A percentile compares a stretch with the other conserved stretches of the same genome.
phyloP scores from a whole-genome alignment of 2,113 vertebrate genomes.

The Catharus minimus region DNA sequence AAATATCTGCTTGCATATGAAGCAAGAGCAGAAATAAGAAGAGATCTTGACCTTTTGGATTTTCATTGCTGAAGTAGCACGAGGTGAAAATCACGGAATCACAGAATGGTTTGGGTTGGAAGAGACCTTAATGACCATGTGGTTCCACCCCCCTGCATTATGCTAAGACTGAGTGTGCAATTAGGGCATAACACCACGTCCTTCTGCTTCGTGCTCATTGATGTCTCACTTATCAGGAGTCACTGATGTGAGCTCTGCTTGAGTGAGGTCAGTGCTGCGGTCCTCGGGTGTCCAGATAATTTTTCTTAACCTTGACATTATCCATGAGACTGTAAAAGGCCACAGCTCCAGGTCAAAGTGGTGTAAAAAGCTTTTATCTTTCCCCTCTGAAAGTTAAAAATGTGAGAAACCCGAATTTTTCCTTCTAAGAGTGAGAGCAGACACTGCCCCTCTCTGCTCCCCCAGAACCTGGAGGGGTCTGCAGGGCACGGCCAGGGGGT shows the following conservation, averaged over 20 bases:
- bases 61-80: neutral
- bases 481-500: neutral
- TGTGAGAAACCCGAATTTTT: neutral
- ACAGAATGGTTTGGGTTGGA: neutral
- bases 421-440: neutral
- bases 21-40: neutral
- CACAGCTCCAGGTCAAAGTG: neutral
- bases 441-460: neutral
- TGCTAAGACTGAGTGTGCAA: neutral
- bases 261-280: neutral
- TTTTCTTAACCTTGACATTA: neutral
- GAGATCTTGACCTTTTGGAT: neutral
- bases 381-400: neutral
- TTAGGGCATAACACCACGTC: neutral
- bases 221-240: neutral
- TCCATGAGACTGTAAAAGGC: neutral
- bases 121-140: neutral
- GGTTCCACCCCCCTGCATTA: neutral
- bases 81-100: neutral
- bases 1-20: neutral
- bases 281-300: neutral
- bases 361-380: neutral
- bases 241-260: neutral
- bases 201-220: neutral
- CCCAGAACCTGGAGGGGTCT: neutral